Conservation (phyloP, 2,113 vertebrate genomes). For the Rynchops niger region DNA sequence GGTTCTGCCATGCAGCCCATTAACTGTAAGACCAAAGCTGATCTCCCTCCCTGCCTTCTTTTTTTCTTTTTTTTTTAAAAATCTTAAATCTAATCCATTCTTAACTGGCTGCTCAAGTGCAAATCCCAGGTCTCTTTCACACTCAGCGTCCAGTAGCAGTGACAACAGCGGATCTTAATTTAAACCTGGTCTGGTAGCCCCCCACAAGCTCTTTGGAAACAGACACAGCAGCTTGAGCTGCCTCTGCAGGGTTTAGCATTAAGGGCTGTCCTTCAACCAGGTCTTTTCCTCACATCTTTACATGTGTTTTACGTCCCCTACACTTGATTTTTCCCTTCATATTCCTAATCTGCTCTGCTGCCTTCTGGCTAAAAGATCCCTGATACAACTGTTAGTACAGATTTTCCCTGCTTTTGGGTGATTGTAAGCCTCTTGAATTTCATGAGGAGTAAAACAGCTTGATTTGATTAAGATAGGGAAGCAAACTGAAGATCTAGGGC, state of each 20-base stretch:
- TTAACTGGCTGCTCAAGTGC: neutral
- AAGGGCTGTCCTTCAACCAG: neutral
- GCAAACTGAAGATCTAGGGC: neutral
- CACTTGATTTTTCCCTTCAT: neutral
- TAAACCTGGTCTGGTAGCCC: neutral
- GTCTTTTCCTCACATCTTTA: neutral
- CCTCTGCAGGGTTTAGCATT: neutral
- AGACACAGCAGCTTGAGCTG: neutral
- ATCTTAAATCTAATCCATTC: neutral
- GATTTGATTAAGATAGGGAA: neutral
- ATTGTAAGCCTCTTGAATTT: neutral
- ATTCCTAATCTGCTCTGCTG: neutral
- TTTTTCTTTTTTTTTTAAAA: neutral
- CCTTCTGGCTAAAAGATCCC: neutral
- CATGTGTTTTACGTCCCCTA: neutral
- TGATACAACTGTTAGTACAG: neutral
- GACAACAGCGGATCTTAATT: neutral
- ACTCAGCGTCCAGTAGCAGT: neutral
- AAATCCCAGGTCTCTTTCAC: neutral
- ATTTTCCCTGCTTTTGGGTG: neutral
- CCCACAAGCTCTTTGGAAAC: neutral
- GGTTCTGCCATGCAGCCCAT: neutral
- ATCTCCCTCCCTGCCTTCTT: neutral
- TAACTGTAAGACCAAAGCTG: neutral
- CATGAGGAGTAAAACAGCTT: neutral